phyloP scores from a whole-genome alignment of 2,113 vertebrate species.

The Mohoua ochrocephala region DNA sequence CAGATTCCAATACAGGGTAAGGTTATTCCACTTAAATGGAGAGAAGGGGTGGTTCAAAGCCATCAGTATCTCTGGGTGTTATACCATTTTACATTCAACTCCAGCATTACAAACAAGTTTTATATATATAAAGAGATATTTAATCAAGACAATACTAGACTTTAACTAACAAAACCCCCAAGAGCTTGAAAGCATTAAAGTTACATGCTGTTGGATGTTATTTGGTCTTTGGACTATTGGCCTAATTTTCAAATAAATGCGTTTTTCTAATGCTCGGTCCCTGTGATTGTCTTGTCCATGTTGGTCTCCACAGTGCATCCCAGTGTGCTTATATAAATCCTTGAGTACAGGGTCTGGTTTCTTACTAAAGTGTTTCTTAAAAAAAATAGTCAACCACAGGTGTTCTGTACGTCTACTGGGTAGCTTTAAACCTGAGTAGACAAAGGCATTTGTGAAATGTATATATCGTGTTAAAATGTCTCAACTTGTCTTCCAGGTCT shows the following conservation, averaged over 20 bases:
- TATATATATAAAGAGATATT: neutral
- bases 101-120: neutral
- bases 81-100: neutral
- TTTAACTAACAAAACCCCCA: neutral
- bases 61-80: neutral
- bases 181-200: neutral
- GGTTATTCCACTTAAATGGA: neutral
- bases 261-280: neutral
- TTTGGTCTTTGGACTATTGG: neutral
- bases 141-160: neutral
- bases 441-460: neutral
- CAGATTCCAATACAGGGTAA: slow-evolving; percentile 50
- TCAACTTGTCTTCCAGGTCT: neutral
- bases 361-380: neutral
- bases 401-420: neutral
- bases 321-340: neutral
- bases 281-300: neutral
- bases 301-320: neutral
- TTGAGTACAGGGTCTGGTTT: neutral
- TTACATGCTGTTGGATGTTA: neutral
- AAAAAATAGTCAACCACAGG: neutral
- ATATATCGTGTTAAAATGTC: neutral
- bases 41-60: neutral
- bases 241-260: neutral
- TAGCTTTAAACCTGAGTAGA: neutral